Evolutionary conservation across 2,888 invertebrate genomes (phyloP), one percentile per base, ranked within the genome.

Genomic region (Octonoba sinensis): DNA sequence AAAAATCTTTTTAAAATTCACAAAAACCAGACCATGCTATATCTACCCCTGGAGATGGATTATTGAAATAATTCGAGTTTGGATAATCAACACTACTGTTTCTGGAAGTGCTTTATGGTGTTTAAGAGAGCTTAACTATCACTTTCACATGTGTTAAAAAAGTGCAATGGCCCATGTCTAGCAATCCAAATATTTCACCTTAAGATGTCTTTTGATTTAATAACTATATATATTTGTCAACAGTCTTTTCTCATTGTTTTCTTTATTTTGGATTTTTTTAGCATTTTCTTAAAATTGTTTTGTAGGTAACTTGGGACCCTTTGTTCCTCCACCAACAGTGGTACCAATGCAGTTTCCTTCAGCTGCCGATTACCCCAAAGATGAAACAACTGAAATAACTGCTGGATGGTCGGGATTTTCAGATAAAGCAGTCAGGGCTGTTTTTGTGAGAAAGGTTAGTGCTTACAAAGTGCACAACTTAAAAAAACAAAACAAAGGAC

Each of bases 371-470:
- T n/a, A 22, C 12, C n/a, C 22, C 20, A 60, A 44, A 44, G 77
- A 70, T 47, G n/a, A 59, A n/a, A 44, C 44, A 13, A 44, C 22
- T 27, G 24, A 36, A 18, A 49, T 59, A 27, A 16, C 73, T 20
- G 18, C 60, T 24, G 81, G 75, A 65, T 82, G 83, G 77, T 64
- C 69, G 20, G 78, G 77, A 16, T 84, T 84, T 69, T 64, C 83
- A 11, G 82, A 84, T 49, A 84, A 84, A 70, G 82, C 75, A 56
- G 84, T 84, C 51, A 51, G 84, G 27, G 64, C 74, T 51, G 82
- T 71, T 13, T 84, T 84, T 72, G 59, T 84, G 3, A 65, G 79
- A 72, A 84, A 84, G 54, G 84, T 79, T 70, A 78, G 51, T 65
- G 3, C 12, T 16, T 20, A 8, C 22, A 12, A 16, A 11, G 27